phyloP scores from a whole-genome alignment of 23 tunicate species.

The Oikopleura vanhoeffeni region DNA sequence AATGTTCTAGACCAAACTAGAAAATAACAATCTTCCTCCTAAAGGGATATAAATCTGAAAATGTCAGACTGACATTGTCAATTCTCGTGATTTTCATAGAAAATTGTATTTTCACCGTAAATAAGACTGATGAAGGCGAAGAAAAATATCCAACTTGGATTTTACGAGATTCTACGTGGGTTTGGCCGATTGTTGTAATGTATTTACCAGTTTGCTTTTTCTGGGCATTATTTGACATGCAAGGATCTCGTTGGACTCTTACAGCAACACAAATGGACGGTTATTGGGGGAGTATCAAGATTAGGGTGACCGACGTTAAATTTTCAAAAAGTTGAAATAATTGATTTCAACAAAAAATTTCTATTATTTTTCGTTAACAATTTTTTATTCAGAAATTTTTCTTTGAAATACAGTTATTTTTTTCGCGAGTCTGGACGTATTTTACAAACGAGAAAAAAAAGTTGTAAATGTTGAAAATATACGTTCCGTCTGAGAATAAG shows the following conservation, averaged over 20 bases:
- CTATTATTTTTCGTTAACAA: neutral
- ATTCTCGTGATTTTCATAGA: no score
- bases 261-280: slow-evolving; percentile 93
- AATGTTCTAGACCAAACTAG: no score
- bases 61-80: no score
- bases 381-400: no score
- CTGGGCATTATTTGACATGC: slow-evolving; percentile 96
- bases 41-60: no score
- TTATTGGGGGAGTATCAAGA: slow-evolving; percentile 33
- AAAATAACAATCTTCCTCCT: no score
- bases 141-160: slow-evolving; percentile 20
- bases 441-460: slow-evolving; percentile 25
- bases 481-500: no score
- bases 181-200: slow-evolving; percentile 46
- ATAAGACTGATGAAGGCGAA: no score
- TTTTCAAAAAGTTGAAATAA: neutral
- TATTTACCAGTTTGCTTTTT: slow-evolving; percentile 75
- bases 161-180: slow-evolving; percentile 85
- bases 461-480: no score
- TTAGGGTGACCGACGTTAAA: no score
- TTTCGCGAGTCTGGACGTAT: neutral
- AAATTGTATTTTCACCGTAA: no score
- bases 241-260: slow-evolving; percentile 93
- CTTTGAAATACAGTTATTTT: neutral
- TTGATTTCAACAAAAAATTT: neutral